phyloP scores from a whole-genome alignment of 1,140 invertebrate species.

The Drosophila seguyi region DNA sequence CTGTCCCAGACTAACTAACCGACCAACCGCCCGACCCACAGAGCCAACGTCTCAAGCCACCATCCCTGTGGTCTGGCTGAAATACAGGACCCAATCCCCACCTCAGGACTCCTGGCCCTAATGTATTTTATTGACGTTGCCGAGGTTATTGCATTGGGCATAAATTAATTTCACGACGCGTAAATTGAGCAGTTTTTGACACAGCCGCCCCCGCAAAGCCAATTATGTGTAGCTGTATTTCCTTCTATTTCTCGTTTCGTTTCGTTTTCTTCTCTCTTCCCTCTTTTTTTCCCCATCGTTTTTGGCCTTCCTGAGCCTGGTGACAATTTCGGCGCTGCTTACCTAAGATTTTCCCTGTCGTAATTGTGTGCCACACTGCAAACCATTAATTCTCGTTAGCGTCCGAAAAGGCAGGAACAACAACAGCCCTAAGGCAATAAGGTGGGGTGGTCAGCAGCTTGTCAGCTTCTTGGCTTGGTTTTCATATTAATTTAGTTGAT shows the following conservation, averaged over 20 bases:
- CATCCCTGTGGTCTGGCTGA: background rate
- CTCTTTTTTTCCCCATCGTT: background rate
- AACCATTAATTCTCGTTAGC: conserved; percentile 85
- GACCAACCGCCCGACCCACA: background rate
- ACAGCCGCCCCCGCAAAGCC: conserved; percentile 66
- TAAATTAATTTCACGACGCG: conserved; percentile 85
- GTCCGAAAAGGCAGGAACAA: conserved; percentile 66
- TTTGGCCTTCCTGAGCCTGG: conserved; percentile 40
- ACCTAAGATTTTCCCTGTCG: conserved; percentile 79
- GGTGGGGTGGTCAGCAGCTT: conserved; percentile 66
- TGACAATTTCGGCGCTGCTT: conserved; percentile 78
- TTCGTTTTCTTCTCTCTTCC: background rate
- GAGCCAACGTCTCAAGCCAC: background rate
- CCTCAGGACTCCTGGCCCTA: conserved; percentile 50
- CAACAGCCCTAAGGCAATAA: conserved; percentile 34
- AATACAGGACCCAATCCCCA: conserved; percentile 16
- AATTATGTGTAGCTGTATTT: conserved; percentile 74
- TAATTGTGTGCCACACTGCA: conserved; percentile 85
- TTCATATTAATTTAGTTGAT: conserved; percentile 84
- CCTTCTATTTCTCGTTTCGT: conserved; percentile 28
- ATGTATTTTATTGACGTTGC: conserved; percentile 85
- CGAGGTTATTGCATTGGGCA: conserved; percentile 85
- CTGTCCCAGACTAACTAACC: conserved; percentile 11
- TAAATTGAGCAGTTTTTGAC: conserved; percentile 85
- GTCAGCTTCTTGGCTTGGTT: conserved; percentile 80